Percentiles rank a stretch among this genome's conserved stretches.
Evolutionary conservation across 2,888 invertebrate genomes (phyloP).

Genomic region (Hetaerina titia): DNA sequence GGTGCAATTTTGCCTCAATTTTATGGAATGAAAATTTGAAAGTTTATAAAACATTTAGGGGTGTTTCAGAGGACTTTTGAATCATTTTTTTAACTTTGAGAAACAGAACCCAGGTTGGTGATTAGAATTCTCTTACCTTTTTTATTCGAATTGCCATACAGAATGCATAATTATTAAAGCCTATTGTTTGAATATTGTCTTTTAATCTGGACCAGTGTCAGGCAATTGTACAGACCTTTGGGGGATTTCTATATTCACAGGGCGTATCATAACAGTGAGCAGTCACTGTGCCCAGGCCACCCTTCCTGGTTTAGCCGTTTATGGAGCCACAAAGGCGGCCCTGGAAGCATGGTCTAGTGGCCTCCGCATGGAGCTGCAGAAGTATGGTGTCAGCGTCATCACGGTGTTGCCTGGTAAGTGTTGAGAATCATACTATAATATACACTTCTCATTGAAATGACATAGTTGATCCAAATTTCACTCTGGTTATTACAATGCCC

Average conservation of each 20-base stretch:
- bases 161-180: too few relatives aligned
- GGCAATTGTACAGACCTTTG: too few relatives aligned
- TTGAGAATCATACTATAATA: not conserved
- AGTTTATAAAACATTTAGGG: too few relatives aligned
- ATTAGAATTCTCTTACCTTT: too few relatives aligned
- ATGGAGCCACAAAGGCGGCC: constrained; percentile 91
- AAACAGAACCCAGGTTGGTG: too few relatives aligned
- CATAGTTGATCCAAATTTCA: not conserved
- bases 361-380: constrained; percentile 85
- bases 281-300: constrained; percentile 89
- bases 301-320: constrained; percentile 87
- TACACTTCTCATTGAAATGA: not conserved
- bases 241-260: constrained; percentile 74
- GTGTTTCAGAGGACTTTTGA: too few relatives aligned
- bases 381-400: constrained; percentile 85
- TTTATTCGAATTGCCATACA: too few relatives aligned
- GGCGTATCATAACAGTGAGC: constrained; percentile 88
- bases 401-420: constrained; percentile 86
- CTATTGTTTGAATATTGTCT: too few relatives aligned
- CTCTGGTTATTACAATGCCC: not conserved
- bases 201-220: too few relatives aligned
- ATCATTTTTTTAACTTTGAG: too few relatives aligned
- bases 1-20: too few relatives aligned
- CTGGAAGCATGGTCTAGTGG: constrained; percentile 86
- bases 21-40: too few relatives aligned